Conservation (phyloP, 2,113 vertebrate species). For the Melanerpes aurifrons region DNA sequence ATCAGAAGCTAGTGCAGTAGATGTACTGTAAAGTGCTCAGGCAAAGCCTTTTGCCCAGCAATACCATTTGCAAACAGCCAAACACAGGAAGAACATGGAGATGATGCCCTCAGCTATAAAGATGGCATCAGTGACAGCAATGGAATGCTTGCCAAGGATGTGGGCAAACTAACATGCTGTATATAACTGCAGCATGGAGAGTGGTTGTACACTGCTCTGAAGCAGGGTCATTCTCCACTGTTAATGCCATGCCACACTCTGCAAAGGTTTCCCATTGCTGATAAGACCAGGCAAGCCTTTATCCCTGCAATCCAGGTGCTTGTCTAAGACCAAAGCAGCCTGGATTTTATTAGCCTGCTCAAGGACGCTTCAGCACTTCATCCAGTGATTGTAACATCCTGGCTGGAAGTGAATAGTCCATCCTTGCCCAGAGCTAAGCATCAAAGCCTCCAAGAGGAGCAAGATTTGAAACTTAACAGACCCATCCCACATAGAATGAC, state of each 20-base stretch:
- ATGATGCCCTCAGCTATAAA: neutral
- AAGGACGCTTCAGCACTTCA: neutral
- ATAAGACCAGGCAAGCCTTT: neutral
- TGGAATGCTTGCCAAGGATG: neutral
- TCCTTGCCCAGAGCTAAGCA: neutral
- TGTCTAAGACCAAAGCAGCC: neutral
- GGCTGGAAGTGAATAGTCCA: neutral
- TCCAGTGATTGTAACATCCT: neutral
- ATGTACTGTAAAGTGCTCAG: neutral
- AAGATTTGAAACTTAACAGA: neutral
- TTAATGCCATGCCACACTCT: neutral
- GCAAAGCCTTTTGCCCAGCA: neutral
- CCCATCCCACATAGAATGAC: neutral
- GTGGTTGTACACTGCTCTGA: neutral
- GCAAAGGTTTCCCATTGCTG: neutral
- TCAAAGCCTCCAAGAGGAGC: neutral
- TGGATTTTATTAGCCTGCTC: neutral
- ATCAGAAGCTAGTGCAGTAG: too few relatives aligned
- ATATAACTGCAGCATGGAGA: accelerated
- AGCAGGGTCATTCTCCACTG: neutral
- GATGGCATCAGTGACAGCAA: neutral
- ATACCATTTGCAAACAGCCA: neutral
- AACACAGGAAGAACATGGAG: neutral
- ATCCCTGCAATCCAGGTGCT: neutral
- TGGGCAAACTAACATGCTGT: neutral